phyloP scores from a whole-genome alignment of 2,888 invertebrate species.

The Sarcophaga carnaria region DNA sequence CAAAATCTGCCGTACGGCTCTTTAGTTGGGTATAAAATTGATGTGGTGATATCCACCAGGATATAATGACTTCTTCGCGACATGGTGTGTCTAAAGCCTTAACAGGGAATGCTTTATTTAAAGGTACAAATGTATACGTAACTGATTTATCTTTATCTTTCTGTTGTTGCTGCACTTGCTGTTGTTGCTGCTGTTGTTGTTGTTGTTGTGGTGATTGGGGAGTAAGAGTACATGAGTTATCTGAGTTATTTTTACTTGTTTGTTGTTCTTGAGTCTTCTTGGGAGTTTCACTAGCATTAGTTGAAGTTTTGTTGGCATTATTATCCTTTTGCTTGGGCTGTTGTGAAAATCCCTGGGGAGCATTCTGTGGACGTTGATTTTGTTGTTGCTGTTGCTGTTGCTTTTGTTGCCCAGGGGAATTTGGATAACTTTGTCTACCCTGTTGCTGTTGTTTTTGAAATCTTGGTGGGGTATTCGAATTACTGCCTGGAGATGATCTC shows the following conservation, averaged over 20 bases:
- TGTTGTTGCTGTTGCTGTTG: constrained; percentile 69
- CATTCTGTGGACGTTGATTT: constrained; percentile 76
- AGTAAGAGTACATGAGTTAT: constrained; percentile 16
- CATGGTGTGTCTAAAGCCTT: constrained; percentile 83
- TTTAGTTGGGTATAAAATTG: constrained; percentile 87
- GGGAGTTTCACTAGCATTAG: constrained; percentile 52
- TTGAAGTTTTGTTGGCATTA: constrained; percentile 67
- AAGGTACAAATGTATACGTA: constrained; percentile 81
- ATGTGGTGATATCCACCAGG: constrained; percentile 90
- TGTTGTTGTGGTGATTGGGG: not conserved
- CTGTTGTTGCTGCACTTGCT: constrained; percentile 19
- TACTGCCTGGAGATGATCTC: constrained; percentile 47
- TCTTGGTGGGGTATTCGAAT: constrained; percentile 75
- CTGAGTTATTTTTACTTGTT: constrained; percentile 37
- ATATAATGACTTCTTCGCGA: constrained; percentile 85
- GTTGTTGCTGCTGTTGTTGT: constrained; percentile 14
- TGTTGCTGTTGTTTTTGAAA: constrained; percentile 76
- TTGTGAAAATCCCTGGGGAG: constrained; percentile 78
- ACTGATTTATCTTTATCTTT: constrained; percentile 34
- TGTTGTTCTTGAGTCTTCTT: constrained; percentile 73
- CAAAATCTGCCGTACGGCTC: constrained; percentile 84
- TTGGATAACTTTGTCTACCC: constrained; percentile 60
- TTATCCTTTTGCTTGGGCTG: constrained; percentile 69
- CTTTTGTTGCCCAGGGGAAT: constrained; percentile 59
- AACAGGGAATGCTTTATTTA: constrained; percentile 83